Conservation (phyloP, 2,888 invertebrate genomes). For the Drosophila mercatorum region DNA sequence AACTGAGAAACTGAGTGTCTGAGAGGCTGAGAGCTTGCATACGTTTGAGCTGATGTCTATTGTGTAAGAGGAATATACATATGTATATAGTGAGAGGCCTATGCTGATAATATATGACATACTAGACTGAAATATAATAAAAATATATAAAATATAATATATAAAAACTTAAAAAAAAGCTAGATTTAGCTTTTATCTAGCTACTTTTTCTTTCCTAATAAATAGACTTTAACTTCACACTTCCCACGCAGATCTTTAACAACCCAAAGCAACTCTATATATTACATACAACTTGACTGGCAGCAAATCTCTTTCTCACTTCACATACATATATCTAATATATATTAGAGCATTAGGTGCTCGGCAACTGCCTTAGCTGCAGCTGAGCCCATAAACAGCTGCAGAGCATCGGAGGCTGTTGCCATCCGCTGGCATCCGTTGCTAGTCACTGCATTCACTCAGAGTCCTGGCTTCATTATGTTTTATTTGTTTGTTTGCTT, state of each 20-base stretch:
- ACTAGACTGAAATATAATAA: too few species aligned
- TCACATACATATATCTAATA: too few species aligned
- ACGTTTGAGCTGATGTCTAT: conserved; percentile 14
- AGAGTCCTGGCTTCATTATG: conserved; percentile 56
- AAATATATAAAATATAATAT: too few species aligned
- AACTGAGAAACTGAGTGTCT: neutral
- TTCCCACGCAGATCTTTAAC: too few species aligned
- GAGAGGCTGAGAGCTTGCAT: neutral
- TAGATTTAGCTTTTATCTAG: too few species aligned
- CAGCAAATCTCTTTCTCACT: neutral
- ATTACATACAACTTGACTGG: neutral
- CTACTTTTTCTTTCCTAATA: too few species aligned
- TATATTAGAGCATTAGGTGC: neutral
- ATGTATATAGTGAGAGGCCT: neutral
- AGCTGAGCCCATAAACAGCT: conserved; percentile 44
- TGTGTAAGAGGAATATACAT: neutral
- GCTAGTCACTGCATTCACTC: conserved; percentile 34
- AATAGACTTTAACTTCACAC: too few species aligned
- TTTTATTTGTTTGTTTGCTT: conserved; percentile 65
- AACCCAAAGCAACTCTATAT: too few species aligned
- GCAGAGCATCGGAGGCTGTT: conserved; percentile 23
- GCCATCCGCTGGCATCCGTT: neutral
- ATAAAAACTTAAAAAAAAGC: too few species aligned
- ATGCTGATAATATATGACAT: too few species aligned
- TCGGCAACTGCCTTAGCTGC: conserved; percentile 10